Conservation (phyloP, 2,113 vertebrate genomes). For the Melospiza melodia region DNA sequence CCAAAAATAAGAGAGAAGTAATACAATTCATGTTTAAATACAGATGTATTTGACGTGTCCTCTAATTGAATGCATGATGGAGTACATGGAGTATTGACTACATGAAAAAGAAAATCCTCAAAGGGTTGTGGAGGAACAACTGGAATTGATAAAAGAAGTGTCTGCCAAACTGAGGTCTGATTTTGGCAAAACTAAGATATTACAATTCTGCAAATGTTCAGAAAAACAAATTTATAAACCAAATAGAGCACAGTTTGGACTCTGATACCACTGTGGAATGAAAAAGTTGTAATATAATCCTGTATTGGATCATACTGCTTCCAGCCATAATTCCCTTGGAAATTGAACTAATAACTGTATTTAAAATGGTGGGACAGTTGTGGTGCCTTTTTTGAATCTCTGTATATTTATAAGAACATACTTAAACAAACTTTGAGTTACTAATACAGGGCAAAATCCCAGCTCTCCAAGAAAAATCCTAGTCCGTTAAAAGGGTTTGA, state of each 20-base stretch:
- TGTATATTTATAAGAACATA: neutral
- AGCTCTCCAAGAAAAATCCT: neutral
- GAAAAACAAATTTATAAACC: conserved; percentile 63
- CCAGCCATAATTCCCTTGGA: conserved; percentile 29
- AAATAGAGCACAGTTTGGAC: conserved; percentile 38
- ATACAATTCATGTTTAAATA: conserved; percentile 11
- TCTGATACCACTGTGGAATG: conserved; percentile 11
- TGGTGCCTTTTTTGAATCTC: neutral
- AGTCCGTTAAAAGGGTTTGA: neutral
- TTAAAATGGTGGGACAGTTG: conserved; percentile 9
- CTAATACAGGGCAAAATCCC: neutral
- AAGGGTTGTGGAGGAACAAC: conserved; percentile 32
- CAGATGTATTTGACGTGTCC: neutral
- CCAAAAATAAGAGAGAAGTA: conserved; percentile 39
- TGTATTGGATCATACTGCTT: neutral
- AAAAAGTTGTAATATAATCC: conserved; percentile 43
- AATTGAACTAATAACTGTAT: neutral
- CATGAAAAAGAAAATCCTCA: conserved; percentile 49
- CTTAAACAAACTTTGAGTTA: neutral
- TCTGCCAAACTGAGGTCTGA: conserved; percentile 47
- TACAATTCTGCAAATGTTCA: conserved; percentile 50
- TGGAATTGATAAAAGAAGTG: conserved; percentile 36
- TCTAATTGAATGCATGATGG: neutral
- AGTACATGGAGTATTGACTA: neutral
- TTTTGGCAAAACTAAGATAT: conserved; percentile 39